Conservation (phyloP, 23 tunicate genomes). For the Corella eumyota region DNA sequence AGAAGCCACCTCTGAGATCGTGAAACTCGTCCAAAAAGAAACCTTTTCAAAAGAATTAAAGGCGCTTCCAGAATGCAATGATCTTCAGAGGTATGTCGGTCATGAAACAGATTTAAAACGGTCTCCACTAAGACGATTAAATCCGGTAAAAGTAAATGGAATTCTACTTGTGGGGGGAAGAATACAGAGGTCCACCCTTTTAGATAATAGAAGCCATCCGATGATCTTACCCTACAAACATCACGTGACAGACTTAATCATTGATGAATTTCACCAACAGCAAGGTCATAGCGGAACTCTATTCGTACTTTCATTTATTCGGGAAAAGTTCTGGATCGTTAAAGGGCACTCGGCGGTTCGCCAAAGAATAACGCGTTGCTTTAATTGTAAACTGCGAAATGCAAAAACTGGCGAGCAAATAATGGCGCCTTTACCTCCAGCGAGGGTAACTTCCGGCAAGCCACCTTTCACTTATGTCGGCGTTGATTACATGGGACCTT, state of each 20-base stretch:
- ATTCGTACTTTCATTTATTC: neutral
- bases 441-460: slow-evolving; percentile 11
- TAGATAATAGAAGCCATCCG: neutral
- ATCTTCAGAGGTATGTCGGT: too few species aligned
- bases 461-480: slow-evolving; percentile 5
- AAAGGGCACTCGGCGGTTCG: slow-evolving; percentile 15
- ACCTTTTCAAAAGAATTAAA: slow-evolving; percentile 6
- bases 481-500: too few species aligned
- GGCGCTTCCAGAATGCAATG: too few species aligned
- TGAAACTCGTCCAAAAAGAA: slow-evolving; percentile 14
- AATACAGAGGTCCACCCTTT: neutral
- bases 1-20: slow-evolving; percentile 10
- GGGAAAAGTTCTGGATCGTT: slow-evolving; percentile 10
- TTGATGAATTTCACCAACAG: slow-evolving; percentile 1
- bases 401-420: slow-evolving; percentile 9
- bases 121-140: neutral
- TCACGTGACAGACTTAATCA: slow-evolving; percentile 1
- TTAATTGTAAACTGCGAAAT: slow-evolving; percentile 5
- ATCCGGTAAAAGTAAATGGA: slow-evolving; percentile 9
- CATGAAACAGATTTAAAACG: too few species aligned
- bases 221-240: slow-evolving; percentile 5
- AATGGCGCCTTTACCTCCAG: slow-evolving; percentile 22
- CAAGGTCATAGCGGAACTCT: slow-evolving; percentile 24
- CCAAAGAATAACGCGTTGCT: neutral
- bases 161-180: slow-evolving; percentile 12